phyloP scores from a whole-genome alignment of 2,888 invertebrate species.

The Anthrax anthrax region DNA sequence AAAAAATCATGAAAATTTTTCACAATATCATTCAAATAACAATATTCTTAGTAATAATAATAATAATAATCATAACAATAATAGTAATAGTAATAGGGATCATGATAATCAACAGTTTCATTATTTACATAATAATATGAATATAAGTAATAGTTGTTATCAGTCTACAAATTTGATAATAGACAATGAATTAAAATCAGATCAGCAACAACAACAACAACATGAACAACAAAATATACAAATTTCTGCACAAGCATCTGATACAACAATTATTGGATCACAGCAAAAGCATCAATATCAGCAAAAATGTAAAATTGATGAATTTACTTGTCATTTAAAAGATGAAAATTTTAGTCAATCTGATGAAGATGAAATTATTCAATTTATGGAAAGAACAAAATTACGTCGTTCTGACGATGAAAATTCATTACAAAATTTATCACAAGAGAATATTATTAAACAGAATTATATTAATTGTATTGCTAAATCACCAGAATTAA shows the following conservation, averaged over 20 bases:
- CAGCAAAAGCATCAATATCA: neutral
- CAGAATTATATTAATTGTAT: slow-evolving; percentile 15
- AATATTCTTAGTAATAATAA: too few relatives aligned
- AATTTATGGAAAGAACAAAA: slow-evolving; percentile 13
- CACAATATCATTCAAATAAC: too few relatives aligned
- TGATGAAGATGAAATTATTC: slow-evolving; percentile 18
- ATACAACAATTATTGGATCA: neutral
- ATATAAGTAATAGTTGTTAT: neutral
- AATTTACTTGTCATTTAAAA: slow-evolving; percentile 1
- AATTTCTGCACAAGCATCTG: neutral
- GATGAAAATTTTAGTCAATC: slow-evolving; percentile 9
- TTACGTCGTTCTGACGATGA: slow-evolving; percentile 1
- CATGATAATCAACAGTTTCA: too few relatives aligned
- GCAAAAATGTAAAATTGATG: neutral
- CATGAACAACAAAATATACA: neutral
- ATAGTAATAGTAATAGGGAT: too few relatives aligned
- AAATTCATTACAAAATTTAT: neutral
- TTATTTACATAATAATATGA: neutral
- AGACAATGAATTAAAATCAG: neutral
- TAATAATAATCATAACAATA: neutral
- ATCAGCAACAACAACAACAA: neutral
- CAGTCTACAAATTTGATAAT: neutral
- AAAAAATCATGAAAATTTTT: too few relatives aligned
- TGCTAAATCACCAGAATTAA: slow-evolving; percentile 16
- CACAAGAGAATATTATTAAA: slow-evolving; percentile 1